Evolutionary conservation across 2,797 vertebrate genomes (phyloP), one percentile per base, ranked within the genome.

Genomic region (Melanotaenia nigrans): DNA sequence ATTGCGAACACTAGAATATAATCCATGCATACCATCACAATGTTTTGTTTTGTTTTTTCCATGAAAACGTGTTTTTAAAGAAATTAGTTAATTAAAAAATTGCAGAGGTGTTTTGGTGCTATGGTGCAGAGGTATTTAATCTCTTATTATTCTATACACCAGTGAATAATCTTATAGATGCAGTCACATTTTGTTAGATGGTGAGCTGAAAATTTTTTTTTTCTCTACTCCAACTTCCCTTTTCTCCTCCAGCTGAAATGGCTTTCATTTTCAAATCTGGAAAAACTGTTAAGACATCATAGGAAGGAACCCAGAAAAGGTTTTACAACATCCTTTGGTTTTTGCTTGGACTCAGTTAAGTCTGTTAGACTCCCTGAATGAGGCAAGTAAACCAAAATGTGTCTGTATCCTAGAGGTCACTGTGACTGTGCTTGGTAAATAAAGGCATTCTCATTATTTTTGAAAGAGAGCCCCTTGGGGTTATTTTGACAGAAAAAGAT

Each of bases 1-100:
- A 54, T 35, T 69, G 33, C 40, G 68, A 60, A 36, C 18, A 51
- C 13, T 40, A 67, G n/a, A 69, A 54, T 9, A 38, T 22, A 16
- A 42, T n/a, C 20, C n/a, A 22, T 33, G 13, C 14, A 14, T 14
- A 18, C 18, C 24, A 6, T n/a, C 45, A 57, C 0, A 13, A 24
- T 51, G 47, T 16, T 47, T 30, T 30, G 4, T 36, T 28, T 28
- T 4, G 28, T 4, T 8, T 33, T 9, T 47, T 40, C 30, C 30
- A 30, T 9, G 25, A 24, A 28, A 32, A 40, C 1, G 7, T 12
- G 30, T 57, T 2, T 30, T 61, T 49, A 64, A 22, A 6, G 6
- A 6, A 24, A 0, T 1, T 51, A 33, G 35, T 22, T 35, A 51
- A 24, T 35, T 51, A 24, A 33, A 20, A n/a, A 47, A 47, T 20